Base-by-base conservation (phyloP, 2,113 vertebrate species). In the Entomyzon cyanotis region DNA sequence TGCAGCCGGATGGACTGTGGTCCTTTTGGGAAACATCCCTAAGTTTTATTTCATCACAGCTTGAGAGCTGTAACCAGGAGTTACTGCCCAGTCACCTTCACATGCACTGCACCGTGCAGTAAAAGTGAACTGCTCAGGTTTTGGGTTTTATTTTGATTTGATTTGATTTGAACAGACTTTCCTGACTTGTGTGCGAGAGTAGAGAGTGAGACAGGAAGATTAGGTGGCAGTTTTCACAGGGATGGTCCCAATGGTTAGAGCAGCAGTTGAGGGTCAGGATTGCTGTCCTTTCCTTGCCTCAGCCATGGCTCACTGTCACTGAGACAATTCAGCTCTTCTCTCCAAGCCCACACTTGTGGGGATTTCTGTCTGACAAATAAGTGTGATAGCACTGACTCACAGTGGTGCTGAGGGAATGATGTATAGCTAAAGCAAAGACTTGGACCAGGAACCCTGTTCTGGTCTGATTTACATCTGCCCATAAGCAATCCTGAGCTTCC, bases 291-390 rank as follows among this genome's bases (percentile, higher is more conserved):
- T 37, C 41, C 9, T 11, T 44, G 74, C 27, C 56, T 82, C 62
- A 24, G 58, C 46, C 37, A 0, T 12, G 33, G 41, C 49, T 91
- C 30, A 1, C 15, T 53, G 73, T 62, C 5, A 4, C 58, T 28
- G 56, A 65, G 33, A 64, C 35, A 47, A 12, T 46, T 49, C 42
- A 44, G 12, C 35, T 76, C 15, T 17, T 33, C 52, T n/a, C 59
- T 31, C 73, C 2, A 4, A 81, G 58, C 37, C 63, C 42, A 13
- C 0, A 0, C 55, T 78, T 3, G 0, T 47, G n/a, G 56, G 46
- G 37, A 31, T 79, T 81, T 78, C 74, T 78, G 42, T 44, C 44
- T 73, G 70, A 56, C 73, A 63, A 77, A 11, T 13, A n/a, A 35
- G 25, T 22, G n/a, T 11, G 31, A n/a, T 28, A 60, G 12, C 20